Evolutionary conservation across 2,797 vertebrate species (phyloP).

Genomic region (Phalanger gymnotis): DNA sequence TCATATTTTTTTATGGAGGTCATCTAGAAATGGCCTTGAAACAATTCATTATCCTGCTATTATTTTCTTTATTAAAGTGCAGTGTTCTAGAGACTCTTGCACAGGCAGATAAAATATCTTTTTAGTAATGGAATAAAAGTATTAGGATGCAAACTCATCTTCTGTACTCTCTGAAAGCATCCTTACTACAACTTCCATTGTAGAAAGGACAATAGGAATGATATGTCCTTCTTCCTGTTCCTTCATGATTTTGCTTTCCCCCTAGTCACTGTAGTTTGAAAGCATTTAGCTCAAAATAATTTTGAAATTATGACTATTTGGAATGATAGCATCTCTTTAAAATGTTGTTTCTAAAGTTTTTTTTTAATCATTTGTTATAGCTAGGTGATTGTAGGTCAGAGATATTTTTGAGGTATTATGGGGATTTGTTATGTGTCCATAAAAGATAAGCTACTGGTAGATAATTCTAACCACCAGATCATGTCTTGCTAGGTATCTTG

Average conservation of each 20-base stretch:
- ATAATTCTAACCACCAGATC: not conserved
- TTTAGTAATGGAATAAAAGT: not conserved
- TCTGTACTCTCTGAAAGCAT: not conserved
- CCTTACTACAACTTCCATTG: not conserved
- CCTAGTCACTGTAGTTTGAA: not conserved
- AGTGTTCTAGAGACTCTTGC: not conserved
- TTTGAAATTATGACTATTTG: not conserved
- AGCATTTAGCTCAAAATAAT: not conserved
- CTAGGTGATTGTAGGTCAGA: not conserved
- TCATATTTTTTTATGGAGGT: not conserved
- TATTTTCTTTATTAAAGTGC: not conserved
- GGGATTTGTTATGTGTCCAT: not conserved
- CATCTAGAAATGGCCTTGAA: not conserved
- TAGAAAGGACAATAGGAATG: not conserved
- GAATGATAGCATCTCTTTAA: not conserved
- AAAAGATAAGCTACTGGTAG: not conserved
- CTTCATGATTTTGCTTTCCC: not conserved
- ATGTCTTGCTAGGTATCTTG: not conserved
- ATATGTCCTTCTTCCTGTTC: not conserved
- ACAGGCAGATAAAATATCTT: not conserved
- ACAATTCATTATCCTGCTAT: not conserved
- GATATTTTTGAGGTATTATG: no score
- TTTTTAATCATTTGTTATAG: not conserved
- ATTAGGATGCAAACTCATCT: not conserved
- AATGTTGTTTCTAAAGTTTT: not conserved